A percentile compares a stretch with the other conserved stretches of the same genome.
These are phyloP conservation scores for Phallusia fumigata DNA, from an alignment of 23 tunicate genomes.

Conservation along the genomic window DNA sequence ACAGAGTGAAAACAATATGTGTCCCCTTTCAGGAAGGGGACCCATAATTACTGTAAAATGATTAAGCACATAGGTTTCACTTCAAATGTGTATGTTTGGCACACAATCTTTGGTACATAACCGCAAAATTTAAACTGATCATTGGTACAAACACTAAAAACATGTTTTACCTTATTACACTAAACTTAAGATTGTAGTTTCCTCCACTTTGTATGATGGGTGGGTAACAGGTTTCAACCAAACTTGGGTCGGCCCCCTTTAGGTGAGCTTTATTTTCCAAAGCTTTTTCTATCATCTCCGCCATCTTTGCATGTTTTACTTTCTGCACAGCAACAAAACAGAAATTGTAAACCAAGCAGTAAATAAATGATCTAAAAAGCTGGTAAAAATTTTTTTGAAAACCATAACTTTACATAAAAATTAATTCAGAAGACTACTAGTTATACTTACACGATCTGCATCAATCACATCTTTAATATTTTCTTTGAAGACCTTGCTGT, in stretches of 20 bases:
- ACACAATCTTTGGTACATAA: background rate
- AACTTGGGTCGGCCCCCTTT: constrained; percentile 78
- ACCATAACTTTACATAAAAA: too few relatives aligned
- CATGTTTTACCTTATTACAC: constrained; percentile 56
- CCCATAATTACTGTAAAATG: too few relatives aligned
- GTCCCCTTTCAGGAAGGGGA: too few relatives aligned
- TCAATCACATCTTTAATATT: constrained; percentile 91
- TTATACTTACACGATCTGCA: constrained; percentile 67
- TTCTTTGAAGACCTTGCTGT: constrained; percentile 92
- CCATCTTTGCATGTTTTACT: constrained; percentile 86
- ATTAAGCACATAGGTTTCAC: too few relatives aligned
- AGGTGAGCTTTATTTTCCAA: constrained; percentile 72
- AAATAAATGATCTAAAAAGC: too few relatives aligned
- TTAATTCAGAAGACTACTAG: background rate
- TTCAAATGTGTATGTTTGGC: background rate
- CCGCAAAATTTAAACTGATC: background rate
- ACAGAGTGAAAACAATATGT: too few relatives aligned
- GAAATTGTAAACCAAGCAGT: too few relatives aligned
- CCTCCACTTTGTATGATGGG: constrained; percentile 98
- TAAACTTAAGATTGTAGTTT: constrained; percentile 72
- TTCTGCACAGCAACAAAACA: constrained; percentile 44
- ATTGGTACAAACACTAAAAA: background rate
- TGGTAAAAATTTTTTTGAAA: background rate
- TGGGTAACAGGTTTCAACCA: constrained; percentile 94
- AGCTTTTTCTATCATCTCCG: constrained; percentile 83